A percentile compares a stretch with the other conserved stretches of the same genome.
Evolutionary conservation across 2,113 vertebrate genomes (phyloP).

Genomic region (Turnix velox): DNA sequence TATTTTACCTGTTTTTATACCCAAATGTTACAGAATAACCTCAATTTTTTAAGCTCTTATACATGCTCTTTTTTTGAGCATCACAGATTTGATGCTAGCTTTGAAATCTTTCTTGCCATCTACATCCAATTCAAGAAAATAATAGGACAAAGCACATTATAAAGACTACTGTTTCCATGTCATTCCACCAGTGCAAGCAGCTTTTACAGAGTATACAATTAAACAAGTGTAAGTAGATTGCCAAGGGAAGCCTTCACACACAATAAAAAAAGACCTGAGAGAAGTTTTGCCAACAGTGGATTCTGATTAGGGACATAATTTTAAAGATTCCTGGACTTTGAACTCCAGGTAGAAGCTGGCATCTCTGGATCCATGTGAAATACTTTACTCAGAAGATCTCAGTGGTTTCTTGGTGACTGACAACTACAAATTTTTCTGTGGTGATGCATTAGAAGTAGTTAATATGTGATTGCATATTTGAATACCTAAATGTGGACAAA

Average conservation of each 20-base stretch:
- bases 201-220: background rate
- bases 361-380: background rate
- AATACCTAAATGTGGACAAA: background rate
- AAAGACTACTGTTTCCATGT: background rate
- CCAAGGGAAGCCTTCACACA: background rate
- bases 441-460: background rate
- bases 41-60: background rate
- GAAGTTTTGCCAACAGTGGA: background rate
- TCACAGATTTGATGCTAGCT: accelerated
- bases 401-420: background rate
- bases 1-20: background rate
- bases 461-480: background rate
- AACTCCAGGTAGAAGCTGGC: background rate
- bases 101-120: background rate
- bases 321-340: background rate
- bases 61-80: background rate
- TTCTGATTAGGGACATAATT: background rate
- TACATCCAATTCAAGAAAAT: background rate
- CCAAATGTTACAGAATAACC: background rate
- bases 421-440: background rate
- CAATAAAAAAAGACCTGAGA: background rate
- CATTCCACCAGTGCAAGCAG: background rate
- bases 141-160: background rate
- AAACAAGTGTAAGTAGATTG: background rate
- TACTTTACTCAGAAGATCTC: background rate